phyloP scores from a whole-genome alignment of 2,888 invertebrate species.

The Drosophila cracens region DNA sequence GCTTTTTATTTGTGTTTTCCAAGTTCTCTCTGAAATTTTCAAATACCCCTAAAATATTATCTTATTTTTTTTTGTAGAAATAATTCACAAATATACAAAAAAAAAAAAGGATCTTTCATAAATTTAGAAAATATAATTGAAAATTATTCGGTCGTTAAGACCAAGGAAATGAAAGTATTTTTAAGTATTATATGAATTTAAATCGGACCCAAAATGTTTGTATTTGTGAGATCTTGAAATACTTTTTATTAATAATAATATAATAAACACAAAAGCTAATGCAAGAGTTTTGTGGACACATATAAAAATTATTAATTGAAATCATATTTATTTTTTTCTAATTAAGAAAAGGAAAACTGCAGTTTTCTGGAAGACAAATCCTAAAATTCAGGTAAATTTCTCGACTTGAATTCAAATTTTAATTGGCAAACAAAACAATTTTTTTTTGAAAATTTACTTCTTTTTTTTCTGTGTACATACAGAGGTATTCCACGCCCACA shows the following conservation, averaged over 20 bases:
- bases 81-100: background rate
- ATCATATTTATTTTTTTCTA: background rate
- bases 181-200: background rate
- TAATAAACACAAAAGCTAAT: too few species aligned
- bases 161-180: background rate
- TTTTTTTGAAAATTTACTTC: background rate
- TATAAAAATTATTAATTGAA: background rate
- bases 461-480: background rate
- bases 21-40: background rate
- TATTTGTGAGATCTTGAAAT: background rate
- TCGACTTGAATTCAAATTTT: background rate
- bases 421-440: background rate
- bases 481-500: constrained; percentile 30
- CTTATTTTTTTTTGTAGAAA: background rate
- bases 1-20: background rate
- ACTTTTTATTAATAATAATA: too few species aligned
- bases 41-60: background rate
- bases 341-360: background rate
- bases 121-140: background rate
- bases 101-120: background rate
- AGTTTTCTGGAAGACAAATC: background rate
- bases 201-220: background rate
- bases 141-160: background rate
- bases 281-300: too few species aligned
- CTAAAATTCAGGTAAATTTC: background rate